Conservation (phyloP, 2,888 invertebrate species). For the Zelleria hepariella region DNA sequence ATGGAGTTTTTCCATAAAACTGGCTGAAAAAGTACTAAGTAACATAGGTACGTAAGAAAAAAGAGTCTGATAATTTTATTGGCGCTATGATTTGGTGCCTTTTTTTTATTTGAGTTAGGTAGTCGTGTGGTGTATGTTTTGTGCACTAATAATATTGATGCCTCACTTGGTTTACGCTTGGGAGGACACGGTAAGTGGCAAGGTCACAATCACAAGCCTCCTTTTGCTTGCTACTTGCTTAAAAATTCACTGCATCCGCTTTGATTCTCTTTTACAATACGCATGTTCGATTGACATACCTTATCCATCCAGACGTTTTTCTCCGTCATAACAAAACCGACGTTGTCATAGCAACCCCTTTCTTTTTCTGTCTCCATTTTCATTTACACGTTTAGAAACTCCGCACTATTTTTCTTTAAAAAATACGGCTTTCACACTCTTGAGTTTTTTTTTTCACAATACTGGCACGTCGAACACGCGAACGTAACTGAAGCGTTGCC, state of each 20-base stretch:
- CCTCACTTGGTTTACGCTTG: slow-evolving; percentile 10
- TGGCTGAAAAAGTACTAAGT: neutral
- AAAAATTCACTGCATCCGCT: slow-evolving; percentile 1
- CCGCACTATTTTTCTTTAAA: slow-evolving; percentile 18
- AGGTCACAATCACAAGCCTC: slow-evolving; percentile 6
- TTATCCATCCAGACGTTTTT: slow-evolving; percentile 37
- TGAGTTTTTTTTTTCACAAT: slow-evolving; percentile 2
- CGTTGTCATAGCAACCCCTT: slow-evolving; percentile 42
- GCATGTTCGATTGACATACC: slow-evolving; percentile 23
- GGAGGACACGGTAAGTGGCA: slow-evolving; percentile 5
- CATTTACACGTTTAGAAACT: slow-evolving; percentile 16
- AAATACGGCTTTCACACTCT: slow-evolving; percentile 18
- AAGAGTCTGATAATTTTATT: too few species aligned
- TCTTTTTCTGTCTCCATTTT: slow-evolving; percentile 34
- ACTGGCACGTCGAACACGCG: slow-evolving; percentile 20
- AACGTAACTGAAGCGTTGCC: slow-evolving; percentile 17
- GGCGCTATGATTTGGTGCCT: too few species aligned
- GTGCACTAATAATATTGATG: neutral
- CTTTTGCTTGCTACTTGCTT: neutral
- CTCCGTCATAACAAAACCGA: slow-evolving; percentile 51
- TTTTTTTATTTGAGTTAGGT: too few species aligned
- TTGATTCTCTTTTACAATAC: neutral
- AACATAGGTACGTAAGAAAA: neutral
- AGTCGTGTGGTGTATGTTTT: neutral
- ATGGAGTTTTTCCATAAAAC: neutral